Base-by-base conservation (phyloP, 2,888 invertebrate species). In the Lepidochrysops patricia region DNA sequence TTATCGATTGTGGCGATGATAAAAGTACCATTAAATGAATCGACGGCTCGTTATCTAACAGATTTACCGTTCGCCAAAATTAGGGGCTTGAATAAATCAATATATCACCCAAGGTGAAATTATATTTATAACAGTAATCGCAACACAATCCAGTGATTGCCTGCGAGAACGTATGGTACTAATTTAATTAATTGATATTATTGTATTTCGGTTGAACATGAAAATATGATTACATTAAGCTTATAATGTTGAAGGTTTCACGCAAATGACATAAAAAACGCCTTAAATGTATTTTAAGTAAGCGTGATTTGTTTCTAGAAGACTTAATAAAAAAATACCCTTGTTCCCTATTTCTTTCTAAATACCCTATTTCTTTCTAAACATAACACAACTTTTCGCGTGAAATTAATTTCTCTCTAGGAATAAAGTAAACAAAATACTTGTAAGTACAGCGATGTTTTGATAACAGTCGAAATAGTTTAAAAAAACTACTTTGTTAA, bases 1-100 rank as follows among this genome's bases (percentile, higher is more conserved):
- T 75, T 79, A 82, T 79, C 80, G 82, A 80, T 82, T 80, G 77
- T 75, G 63, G 66, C 65, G 75, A 74, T 80, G 78, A 82, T 81
- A 79, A 80, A 79, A 76, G 72, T 68, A 68, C 77, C 79, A 80
- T 82, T 80, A 82, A 75, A 76, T 76, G 61, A 63, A 58, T 58
- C 58, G 63, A 62, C 61, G 62, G 61, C 49, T 63, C 64, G 66
- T 65, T 64, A 67, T 62, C 61, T 52, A 52, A 13, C 52, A 27
- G 52, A 52, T 52, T 52, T 52, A 62, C 61, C 59, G 61, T 49
- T 63, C 64, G 66, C 64, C 61, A 66, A 61, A 61, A 58, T 50
- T 58, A 50, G 50, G 34, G 58, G 25, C 34, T 58, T 19, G 50
- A 34, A 58, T 25, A 13, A 37, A 25, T 58, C 50, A 32, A 58